Evolutionary conservation across 1,140 invertebrate species (phyloP), one percentile per base, ranked within the genome.

Genomic region (Caerostris darwini): DNA sequence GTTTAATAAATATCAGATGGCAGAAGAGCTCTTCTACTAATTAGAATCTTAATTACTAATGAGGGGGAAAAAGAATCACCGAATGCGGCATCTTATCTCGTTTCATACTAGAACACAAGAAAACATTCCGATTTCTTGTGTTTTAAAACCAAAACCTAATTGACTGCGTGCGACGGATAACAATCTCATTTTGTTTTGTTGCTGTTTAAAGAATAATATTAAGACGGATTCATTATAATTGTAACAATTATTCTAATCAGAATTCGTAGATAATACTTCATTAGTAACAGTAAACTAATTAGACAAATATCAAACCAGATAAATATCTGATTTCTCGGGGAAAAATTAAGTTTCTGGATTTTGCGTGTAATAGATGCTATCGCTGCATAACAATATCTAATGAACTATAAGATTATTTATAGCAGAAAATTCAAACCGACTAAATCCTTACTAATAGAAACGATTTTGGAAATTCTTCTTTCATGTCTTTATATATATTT

Each of bases 1-100:
- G 53, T 58, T 85, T 85, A 5, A 58, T 57, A 17, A 85, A 58
- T 85, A 85, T 85, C 83, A 85, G 54, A 59, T 85, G 56, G 57
- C 56, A 85, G 53, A 77, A 77, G 71, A 58, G n/a, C 56, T 59
- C 57, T 56, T 85, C 58, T 85, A 17, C 19, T 85, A 85, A 85
- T 85, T 85, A 85, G 17, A 34, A 34, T 57, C 14, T 85, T 85
- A 85, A 85, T 85, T 57, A 59, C 83, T 85, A 85, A 85, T 58
- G n/a, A 85, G n/a, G 83, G 61, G 17, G 7, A n/a, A 14, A 53
- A 77, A 77, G 71, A 50, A 14, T 53, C 34, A 12, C 8, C 10
- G 12, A 77, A 10, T 10, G 12, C 12, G 10, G 71, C 12, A 50
- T 50, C 71, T 77, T 77, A 77, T 77, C 71, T 77, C 7, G 10